Percentiles rank a stretch among this genome's conserved stretches.
Evolutionary conservation across 2,797 vertebrate species (phyloP).

Genomic region (Amblyopsis hoosieri): DNA sequence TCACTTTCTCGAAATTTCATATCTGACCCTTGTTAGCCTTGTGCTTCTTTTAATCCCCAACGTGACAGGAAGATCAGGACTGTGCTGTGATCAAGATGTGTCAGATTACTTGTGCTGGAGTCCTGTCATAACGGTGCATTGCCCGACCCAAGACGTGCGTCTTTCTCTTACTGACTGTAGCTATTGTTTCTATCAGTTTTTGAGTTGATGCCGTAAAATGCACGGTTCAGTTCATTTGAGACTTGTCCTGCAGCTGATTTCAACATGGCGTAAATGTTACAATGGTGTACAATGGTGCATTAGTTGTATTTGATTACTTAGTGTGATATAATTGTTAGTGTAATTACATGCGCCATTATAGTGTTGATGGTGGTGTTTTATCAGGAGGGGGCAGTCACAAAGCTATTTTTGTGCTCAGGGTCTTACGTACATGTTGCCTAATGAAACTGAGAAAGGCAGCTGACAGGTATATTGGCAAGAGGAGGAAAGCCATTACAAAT

Average conservation of each 20-base stretch:
- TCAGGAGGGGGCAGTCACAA: constrained; percentile 40
- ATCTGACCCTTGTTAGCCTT: constrained; percentile 73
- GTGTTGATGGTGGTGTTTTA: constrained; percentile 30
- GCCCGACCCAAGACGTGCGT: constrained; percentile 43
- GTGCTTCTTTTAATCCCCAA: constrained; percentile 75
- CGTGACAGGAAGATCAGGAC: constrained; percentile 74
- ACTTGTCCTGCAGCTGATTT: too few species aligned
- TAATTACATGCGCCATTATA: constrained; percentile 46
- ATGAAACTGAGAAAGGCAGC: constrained; percentile 61
- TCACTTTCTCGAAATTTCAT: constrained; percentile 80
- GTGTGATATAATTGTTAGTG: constrained; percentile 21
- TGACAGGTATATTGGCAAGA: constrained; percentile 62
- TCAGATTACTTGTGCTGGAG: constrained; percentile 76
- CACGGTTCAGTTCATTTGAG: too few species aligned
- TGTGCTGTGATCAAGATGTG: constrained; percentile 77
- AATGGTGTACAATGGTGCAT: too few species aligned
- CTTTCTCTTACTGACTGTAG: constrained; percentile 43
- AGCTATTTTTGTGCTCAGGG: constrained; percentile 31
- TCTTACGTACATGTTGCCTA: constrained; percentile 42
- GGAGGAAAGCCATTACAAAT: constrained; percentile 75
- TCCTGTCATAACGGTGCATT: constrained; percentile 63
- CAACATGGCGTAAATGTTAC: too few species aligned
- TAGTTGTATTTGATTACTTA: too few species aligned
- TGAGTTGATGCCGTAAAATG: constrained; percentile 6
- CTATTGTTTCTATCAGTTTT: constrained; percentile 20